Conservation (phyloP, 2,888 invertebrate genomes). For the Ophioninae sp. region DNA sequence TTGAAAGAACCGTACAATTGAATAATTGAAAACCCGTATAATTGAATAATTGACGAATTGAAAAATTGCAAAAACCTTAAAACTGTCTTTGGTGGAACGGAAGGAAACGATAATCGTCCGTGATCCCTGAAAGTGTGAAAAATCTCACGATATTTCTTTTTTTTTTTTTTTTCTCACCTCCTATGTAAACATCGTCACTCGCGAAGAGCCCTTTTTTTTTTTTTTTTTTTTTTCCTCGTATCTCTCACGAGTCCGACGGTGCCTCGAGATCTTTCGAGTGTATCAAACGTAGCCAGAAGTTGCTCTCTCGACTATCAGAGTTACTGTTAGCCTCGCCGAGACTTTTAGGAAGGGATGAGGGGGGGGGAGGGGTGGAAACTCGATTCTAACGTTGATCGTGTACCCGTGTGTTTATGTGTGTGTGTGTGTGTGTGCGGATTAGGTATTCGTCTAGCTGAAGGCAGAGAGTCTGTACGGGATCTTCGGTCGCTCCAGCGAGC, state of each 20-base stretch:
- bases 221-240: constrained; percentile 34
- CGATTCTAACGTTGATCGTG: constrained; percentile 33
- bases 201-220: constrained; percentile 30
- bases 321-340: constrained; percentile 52
- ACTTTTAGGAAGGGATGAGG: constrained; percentile 48
- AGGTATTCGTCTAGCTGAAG: constrained; percentile 36
- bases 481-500: constrained; percentile 54
- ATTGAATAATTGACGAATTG: too few species aligned
- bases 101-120: too few species aligned
- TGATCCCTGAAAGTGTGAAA: too few species aligned
- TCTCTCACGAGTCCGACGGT: background rate
- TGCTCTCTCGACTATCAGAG: constrained; percentile 49
- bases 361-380: constrained; percentile 53
- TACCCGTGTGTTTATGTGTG: background rate
- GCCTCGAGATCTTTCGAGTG: constrained; percentile 5
- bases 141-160: constrained; percentile 26
- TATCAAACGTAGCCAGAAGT: constrained; percentile 31
- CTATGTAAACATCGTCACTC: constrained; percentile 40
- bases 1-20: too few species aligned
- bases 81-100: too few species aligned
- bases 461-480: constrained; percentile 56
- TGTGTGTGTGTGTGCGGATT: constrained; percentile 25
- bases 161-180: background rate
- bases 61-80: too few species aligned
- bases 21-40: too few species aligned